Evolutionary conservation across 2,113 vertebrate genomes (phyloP).

Genomic region (Etia nguti): DNA sequence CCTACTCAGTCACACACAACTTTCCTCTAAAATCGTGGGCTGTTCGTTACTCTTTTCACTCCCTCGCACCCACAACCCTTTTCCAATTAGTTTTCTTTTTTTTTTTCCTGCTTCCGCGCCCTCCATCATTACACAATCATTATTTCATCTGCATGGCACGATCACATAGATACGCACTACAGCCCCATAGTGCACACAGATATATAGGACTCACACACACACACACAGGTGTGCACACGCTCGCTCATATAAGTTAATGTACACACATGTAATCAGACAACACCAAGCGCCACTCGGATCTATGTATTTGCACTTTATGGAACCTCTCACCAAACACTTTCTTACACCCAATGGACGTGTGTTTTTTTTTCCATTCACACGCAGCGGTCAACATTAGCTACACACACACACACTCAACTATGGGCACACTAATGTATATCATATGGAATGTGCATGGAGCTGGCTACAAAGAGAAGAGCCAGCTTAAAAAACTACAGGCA

Average conservation of each 20-base stretch:
- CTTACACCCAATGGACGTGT: rapidly evolving
- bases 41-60: neutral
- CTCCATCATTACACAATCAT: neutral
- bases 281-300: neutral
- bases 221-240: neutral
- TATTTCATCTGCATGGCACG: neutral
- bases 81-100: rapidly evolving
- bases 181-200: neutral
- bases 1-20: neutral
- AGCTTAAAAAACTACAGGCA: rapidly evolving
- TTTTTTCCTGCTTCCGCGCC: neutral
- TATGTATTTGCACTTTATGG: neutral
- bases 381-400: neutral
- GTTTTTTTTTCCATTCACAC: neutral
- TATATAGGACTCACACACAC: neutral
- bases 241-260: neutral
- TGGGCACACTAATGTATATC: neutral
- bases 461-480: neutral
- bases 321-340: neutral
- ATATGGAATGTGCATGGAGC: neutral
- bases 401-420: neutral
- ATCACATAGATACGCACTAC: neutral
- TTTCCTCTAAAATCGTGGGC: rapidly evolving
- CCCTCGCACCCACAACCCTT: neutral
- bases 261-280: neutral